These are phyloP conservation scores for Cossypha niveicapilla DNA, from an alignment of 2,797 vertebrate species.

Conservation along the genomic window DNA sequence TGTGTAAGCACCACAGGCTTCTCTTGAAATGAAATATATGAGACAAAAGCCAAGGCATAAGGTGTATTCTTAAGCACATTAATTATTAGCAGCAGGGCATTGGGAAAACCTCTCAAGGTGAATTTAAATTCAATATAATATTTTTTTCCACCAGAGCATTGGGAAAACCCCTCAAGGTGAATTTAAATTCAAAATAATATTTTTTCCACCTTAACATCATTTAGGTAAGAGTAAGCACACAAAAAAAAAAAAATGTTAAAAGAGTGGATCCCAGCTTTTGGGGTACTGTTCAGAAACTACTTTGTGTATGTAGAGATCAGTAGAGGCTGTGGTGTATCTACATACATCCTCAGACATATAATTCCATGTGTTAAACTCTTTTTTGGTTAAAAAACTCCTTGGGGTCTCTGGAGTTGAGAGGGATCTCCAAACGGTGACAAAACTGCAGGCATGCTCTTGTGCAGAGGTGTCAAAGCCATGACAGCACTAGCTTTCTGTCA, in stretches of 20 bases:
- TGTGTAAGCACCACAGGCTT: not conserved
- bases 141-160: not conserved
- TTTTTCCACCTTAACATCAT: not conserved
- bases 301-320: not conserved
- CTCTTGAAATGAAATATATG: not conserved
- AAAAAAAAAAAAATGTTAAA: not conserved
- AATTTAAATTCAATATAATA: too few relatives aligned
- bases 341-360: not conserved
- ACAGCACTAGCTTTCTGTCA: accelerated
- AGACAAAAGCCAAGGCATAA: not conserved
- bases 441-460: not conserved
- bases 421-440: not conserved
- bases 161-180: not conserved
- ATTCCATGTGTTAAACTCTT: not conserved
- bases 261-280: not conserved
- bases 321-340: not conserved
- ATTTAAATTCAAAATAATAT: not conserved
- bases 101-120: too few relatives aligned
- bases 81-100: not conserved
- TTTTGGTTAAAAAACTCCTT: not conserved
- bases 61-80: not conserved
- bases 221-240: not conserved
- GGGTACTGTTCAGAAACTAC: not conserved
- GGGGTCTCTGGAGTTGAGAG: not conserved
- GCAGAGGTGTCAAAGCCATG: not conserved